Conservation (phyloP, 2,797 vertebrate species). For the Sciurus carolinensis region DNA sequence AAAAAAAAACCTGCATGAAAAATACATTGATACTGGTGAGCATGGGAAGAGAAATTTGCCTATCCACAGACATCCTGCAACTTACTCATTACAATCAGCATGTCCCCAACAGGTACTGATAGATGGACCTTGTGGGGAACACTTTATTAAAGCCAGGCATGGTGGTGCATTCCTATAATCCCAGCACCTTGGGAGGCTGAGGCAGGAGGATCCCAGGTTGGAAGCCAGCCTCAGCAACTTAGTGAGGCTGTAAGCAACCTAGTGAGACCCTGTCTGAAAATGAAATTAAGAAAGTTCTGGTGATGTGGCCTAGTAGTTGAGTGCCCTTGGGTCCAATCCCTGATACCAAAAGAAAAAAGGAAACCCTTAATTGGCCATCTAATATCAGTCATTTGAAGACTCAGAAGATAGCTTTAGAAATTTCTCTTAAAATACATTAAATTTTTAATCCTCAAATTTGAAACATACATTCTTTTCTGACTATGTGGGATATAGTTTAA, state of each 20-base stretch:
- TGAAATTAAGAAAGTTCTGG: no score
- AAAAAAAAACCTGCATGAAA: neutral
- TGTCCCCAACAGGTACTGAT: neutral
- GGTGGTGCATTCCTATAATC: no score
- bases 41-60: neutral
- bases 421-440: neutral
- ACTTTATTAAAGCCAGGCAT: neutral
- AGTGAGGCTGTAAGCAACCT: no score
- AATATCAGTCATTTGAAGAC: neutral
- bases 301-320: no score
- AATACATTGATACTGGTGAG: neutral
- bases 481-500: neutral
- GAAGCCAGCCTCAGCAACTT: no score
- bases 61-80: neutral
- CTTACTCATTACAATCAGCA: neutral
- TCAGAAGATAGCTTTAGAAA: conserved; percentile 58
- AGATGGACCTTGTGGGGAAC: neutral
- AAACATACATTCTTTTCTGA: conserved; percentile 18
- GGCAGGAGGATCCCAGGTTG: no score
- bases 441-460: conserved; percentile 45
- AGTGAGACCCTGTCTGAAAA: no score
- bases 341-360: neutral
- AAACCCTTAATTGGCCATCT: neutral
- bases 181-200: no score
- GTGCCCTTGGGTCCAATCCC: no score